Conservation (phyloP, 2,888 invertebrate species). For the Empis livida region DNA sequence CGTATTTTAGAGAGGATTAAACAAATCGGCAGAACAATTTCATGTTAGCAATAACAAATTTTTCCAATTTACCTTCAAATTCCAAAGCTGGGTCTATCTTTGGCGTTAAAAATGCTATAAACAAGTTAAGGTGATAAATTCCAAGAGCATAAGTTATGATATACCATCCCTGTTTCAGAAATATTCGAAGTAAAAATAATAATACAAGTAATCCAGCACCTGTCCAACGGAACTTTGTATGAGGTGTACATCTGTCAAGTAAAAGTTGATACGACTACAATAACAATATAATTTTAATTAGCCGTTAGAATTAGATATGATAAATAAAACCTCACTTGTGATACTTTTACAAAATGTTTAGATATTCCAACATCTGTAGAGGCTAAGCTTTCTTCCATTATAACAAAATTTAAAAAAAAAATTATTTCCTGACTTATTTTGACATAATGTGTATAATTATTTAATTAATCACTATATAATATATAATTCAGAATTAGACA, state of each 20-base stretch:
- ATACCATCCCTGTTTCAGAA: conserved; percentile 95
- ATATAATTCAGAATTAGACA: no score
- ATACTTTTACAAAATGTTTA: background rate
- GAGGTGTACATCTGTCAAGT: conserved; percentile 78
- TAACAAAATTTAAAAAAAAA: background rate
- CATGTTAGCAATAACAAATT: no score
- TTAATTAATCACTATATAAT: no score
- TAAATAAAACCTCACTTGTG: background rate
- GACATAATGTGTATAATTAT: no score
- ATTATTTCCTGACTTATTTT: no score
- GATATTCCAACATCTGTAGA: background rate
- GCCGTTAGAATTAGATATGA: background rate
- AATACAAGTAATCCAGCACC: conserved; percentile 55
- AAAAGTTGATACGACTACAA: conserved; percentile 57
- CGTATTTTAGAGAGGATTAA: no score
- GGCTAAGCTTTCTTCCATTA: background rate
- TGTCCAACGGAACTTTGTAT: conserved; percentile 66
- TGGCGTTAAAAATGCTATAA: conserved; percentile 98
- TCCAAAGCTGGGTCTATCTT: conserved; percentile 98
- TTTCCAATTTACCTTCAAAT: conserved; percentile 61
- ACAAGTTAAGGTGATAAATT: conserved; percentile 97
- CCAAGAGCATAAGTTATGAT: conserved; percentile 98
- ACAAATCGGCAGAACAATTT: no score
- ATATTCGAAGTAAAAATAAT: conserved; percentile 66
- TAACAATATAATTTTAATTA: background rate